Conservation (phyloP, 2,113 vertebrate genomes). For the Zosterops hypoxanthus region DNA sequence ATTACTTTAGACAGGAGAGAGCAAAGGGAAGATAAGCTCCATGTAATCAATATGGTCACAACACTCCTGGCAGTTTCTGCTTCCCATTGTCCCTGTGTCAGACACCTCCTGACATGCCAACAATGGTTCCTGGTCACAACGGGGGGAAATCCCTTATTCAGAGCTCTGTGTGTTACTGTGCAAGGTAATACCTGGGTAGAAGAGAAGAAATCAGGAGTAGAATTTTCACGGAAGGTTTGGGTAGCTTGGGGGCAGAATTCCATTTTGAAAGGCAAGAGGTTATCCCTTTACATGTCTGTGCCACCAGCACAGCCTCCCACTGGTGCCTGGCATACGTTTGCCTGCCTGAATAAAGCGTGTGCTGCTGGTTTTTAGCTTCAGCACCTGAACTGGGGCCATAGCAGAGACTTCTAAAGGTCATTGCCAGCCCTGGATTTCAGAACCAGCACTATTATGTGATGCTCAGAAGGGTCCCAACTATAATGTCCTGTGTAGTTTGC, state of each 20-base stretch:
- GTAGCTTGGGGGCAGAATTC: not conserved
- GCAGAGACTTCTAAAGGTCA: not conserved
- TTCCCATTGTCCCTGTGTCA: not conserved
- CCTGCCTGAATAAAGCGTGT: not conserved
- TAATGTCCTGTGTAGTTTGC: not conserved
- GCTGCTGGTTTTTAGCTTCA: not conserved
- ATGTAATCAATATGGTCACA: conserved; percentile 2
- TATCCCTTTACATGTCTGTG: not conserved
- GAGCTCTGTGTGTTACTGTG: not conserved
- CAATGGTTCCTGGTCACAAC: not conserved
- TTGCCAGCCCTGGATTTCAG: not conserved
- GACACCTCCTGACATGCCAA: not conserved
- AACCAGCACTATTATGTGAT: not conserved
- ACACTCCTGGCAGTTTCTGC: not conserved
- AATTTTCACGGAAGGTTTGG: not conserved
- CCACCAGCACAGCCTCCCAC: not conserved
- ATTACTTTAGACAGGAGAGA: not conserved
- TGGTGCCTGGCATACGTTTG: accelerated
- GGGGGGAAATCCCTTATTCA: not conserved
- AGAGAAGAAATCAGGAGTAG: not conserved
- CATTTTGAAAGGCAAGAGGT: too few relatives aligned
- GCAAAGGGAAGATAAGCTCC: not conserved
- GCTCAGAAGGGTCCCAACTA: not conserved
- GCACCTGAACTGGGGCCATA: not conserved
- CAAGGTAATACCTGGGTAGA: not conserved